phyloP scores from a whole-genome alignment of 2,888 invertebrate species.

The Azorinus chamasolen region DNA sequence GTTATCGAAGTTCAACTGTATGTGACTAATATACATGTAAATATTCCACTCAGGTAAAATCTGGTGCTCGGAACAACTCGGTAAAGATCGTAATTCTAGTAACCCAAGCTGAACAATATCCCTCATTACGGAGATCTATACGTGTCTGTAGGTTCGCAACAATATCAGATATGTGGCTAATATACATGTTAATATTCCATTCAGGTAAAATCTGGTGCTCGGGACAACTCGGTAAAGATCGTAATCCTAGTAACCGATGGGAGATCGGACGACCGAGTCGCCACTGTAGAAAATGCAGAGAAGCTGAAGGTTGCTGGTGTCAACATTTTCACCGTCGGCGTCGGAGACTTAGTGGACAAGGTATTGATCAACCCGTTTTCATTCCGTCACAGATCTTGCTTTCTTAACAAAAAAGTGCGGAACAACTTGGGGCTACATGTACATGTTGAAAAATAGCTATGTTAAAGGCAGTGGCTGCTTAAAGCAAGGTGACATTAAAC shows the following conservation, averaged over 20 bases:
- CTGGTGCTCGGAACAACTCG: constrained; percentile 56
- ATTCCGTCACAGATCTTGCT: neutral
- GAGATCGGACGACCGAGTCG: constrained; percentile 51
- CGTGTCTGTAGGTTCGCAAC: no score
- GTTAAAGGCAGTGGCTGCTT: no score
- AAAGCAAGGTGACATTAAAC: neutral
- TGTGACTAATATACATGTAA: no score
- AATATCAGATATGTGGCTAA: no score
- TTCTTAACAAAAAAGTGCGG: no score
- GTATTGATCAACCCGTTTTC: constrained; percentile 25
- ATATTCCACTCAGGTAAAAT: no score
- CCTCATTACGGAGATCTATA: no score
- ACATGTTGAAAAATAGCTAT: no score
- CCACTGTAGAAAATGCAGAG: constrained; percentile 45
- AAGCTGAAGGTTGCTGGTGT: constrained; percentile 63
- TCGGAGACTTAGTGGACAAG: constrained; percentile 53
- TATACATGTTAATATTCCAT: no score
- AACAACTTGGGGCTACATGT: no score
- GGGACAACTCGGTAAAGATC: constrained; percentile 62
- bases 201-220: constrained; percentile 33
- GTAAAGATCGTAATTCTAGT: constrained; percentile 68
- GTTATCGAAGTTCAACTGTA: no score
- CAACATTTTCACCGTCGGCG: constrained; percentile 68
- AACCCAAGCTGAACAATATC: no score
- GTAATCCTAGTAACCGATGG: constrained; percentile 70